A percentile compares a stretch with the other conserved stretches of the same genome.
These are phyloP conservation scores for Eulithis testata DNA, from an alignment of 2,888 invertebrate species.

Conservation along the genomic window DNA sequence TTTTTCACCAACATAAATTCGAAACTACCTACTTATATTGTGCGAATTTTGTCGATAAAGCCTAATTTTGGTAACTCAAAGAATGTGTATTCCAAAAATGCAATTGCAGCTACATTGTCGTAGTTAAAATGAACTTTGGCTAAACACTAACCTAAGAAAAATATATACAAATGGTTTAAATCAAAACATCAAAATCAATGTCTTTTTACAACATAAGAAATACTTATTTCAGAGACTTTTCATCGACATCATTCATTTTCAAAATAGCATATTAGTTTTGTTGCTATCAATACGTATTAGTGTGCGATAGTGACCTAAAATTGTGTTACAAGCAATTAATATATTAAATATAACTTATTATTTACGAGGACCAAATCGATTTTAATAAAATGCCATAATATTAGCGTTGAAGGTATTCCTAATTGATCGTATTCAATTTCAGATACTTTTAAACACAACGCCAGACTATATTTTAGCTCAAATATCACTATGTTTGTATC, in stretches of 20 bases:
- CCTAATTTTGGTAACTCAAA: conserved; percentile 66
- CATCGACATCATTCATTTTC: conserved; percentile 10
- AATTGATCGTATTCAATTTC: conserved; percentile 50
- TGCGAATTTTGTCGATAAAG: conserved; percentile 62
- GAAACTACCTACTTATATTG: conserved; percentile 46
- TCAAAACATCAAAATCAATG: conserved; percentile 70
- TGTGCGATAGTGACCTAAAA: conserved; percentile 19
- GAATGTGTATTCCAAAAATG: conserved; percentile 42
- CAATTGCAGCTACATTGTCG: conserved; percentile 35
- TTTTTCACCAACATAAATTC: conserved; percentile 31
- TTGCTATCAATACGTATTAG: background rate
- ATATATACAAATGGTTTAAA: conserved; percentile 75
- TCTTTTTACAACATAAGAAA: conserved; percentile 60
- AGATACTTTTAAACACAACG: conserved; percentile 50
- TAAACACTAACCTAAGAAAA: conserved; percentile 67
- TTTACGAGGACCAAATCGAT: conserved; percentile 25
- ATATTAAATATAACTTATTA: background rate
- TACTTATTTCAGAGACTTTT: conserved; percentile 5
- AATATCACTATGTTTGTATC: conserved; percentile 45
- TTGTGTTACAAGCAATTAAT: conserved; percentile 2
- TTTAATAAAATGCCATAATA: conserved; percentile 40
- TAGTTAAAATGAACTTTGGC: conserved; percentile 67
- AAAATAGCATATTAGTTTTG: background rate
- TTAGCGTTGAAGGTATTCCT: conserved; percentile 47
- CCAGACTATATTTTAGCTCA: conserved; percentile 45